Evolutionary conservation across 2,113 vertebrate genomes (phyloP).

Genomic region (Chaetorhynchus papuensis): DNA sequence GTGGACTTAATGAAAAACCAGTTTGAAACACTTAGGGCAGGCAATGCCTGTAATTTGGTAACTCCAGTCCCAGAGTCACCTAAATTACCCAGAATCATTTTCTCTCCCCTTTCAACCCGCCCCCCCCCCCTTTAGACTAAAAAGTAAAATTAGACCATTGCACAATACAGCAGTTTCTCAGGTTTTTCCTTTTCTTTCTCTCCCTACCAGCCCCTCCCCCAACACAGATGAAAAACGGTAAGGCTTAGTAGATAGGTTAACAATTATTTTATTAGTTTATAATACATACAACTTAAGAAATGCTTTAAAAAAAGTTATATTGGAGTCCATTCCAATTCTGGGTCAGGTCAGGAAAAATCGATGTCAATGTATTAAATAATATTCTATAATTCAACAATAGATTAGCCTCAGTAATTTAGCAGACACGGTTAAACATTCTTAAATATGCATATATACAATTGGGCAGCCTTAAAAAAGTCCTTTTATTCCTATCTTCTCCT

Average conservation of each 20-base stretch:
- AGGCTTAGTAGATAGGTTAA: background rate
- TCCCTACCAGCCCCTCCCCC: no score
- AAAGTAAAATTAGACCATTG: background rate
- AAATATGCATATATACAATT: slow-evolving; percentile 43
- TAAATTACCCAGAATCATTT: background rate
- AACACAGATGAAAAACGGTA: background rate
- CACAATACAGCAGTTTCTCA: background rate
- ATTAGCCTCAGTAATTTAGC: slow-evolving; percentile 27
- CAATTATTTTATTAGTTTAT: slow-evolving; percentile 50
- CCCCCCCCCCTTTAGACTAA: background rate
- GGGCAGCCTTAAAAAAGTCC: background rate
- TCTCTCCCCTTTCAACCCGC: no score
- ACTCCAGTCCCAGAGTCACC: background rate
- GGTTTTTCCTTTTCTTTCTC: background rate
- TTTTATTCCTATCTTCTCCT: slow-evolving; percentile 16
- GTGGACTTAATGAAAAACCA: background rate
- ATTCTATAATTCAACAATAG: slow-evolving; percentile 9
- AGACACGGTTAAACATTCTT: slow-evolving; percentile 40
- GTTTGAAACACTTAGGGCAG: background rate
- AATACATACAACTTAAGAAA: slow-evolving; percentile 60
- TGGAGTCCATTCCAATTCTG: slow-evolving; percentile 45
- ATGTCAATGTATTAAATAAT: slow-evolving; percentile 38
- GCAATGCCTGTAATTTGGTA: background rate
- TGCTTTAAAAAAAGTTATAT: slow-evolving; percentile 37
- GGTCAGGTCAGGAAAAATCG: slow-evolving; percentile 42